phyloP scores from a whole-genome alignment of 1,140 invertebrate species.

The Theocolax elegans region DNA sequence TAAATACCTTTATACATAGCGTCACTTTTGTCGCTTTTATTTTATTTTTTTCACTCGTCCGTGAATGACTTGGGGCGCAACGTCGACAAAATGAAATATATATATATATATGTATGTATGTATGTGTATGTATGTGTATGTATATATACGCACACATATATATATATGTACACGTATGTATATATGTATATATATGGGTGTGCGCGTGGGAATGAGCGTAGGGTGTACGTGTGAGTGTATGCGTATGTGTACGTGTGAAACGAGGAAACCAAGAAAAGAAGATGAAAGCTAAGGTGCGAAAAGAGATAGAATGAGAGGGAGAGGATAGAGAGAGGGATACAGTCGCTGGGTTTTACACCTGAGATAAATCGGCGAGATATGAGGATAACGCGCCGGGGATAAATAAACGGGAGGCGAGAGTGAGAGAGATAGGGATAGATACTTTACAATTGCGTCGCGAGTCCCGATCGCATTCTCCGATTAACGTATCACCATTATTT shows the following conservation, averaged over 20 bases:
- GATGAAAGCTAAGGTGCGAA: not conserved
- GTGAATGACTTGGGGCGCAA: slow-evolving; percentile 9
- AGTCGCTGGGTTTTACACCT: too few relatives aligned
- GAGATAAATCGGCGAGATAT: slow-evolving; percentile 10
- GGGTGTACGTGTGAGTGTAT: too few relatives aligned
- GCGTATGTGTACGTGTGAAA: too few relatives aligned
- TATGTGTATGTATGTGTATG: too few relatives aligned
- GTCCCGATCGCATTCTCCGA: slow-evolving; percentile 34
- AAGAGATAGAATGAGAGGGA: not conserved
- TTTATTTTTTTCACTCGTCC: slow-evolving; percentile 14
- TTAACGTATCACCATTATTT: too few relatives aligned
- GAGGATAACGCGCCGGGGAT: not conserved
- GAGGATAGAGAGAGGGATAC: not conserved
- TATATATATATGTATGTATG: slow-evolving; percentile 21
- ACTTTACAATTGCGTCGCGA: slow-evolving; percentile 27
- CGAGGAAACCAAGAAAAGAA: too few relatives aligned
- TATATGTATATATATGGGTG: too few relatives aligned
- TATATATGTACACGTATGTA: too few relatives aligned
- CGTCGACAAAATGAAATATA: slow-evolving; percentile 4
- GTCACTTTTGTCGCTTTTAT: too few relatives aligned
- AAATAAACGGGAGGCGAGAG: not conserved
- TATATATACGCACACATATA: too few relatives aligned
- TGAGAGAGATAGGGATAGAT: not conserved
- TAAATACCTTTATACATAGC: too few relatives aligned
- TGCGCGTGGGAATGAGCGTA: too few relatives aligned